These are phyloP conservation scores for Lottia scabra DNA, from an alignment of 2,888 invertebrate genomes.

Conservation along the genomic window DNA sequence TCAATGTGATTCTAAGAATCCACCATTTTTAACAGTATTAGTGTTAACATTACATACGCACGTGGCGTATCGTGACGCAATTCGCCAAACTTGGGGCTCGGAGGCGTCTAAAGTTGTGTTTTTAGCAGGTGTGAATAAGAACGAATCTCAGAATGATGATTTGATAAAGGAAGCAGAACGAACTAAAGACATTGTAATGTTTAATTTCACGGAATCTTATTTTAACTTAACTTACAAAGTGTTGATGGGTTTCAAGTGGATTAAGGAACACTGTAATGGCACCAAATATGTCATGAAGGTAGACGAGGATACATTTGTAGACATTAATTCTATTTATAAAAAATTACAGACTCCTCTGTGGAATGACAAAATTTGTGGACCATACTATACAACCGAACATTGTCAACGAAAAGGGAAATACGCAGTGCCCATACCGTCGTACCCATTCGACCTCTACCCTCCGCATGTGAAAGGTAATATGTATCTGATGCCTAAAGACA, in stretches of 20 bases:
- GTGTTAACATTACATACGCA: slow-evolving; percentile 27
- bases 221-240: slow-evolving; percentile 62
- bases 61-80: slow-evolving; percentile 20
- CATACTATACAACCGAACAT: slow-evolving; percentile 3
- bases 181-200: slow-evolving; percentile 35
- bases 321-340: slow-evolving; percentile 65
- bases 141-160: slow-evolving; percentile 3
- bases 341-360: slow-evolving; percentile 13
- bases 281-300: slow-evolving; percentile 56
- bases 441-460: slow-evolving; percentile 38
- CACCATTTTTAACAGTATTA: slow-evolving; percentile 15
- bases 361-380: slow-evolving; percentile 14
- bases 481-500: slow-evolving; percentile 44
- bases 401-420: slow-evolving; percentile 38
- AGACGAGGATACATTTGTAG: slow-evolving; percentile 64
- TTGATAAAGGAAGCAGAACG: slow-evolving; percentile 21
- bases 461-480: slow-evolving; percentile 42
- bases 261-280: slow-evolving; percentile 46
- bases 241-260: slow-evolving; percentile 60
- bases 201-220: slow-evolving; percentile 57
- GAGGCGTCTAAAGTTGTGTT: slow-evolving; percentile 10
- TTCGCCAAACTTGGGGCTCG: slow-evolving; percentile 35
- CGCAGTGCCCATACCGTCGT: slow-evolving; percentile 30
- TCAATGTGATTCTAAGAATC: not conserved
- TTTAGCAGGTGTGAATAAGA: slow-evolving; percentile 27